These are phyloP conservation scores for Drosophila neotestacea DNA, from an alignment of 2,888 invertebrate genomes.

Conservation along the genomic window DNA sequence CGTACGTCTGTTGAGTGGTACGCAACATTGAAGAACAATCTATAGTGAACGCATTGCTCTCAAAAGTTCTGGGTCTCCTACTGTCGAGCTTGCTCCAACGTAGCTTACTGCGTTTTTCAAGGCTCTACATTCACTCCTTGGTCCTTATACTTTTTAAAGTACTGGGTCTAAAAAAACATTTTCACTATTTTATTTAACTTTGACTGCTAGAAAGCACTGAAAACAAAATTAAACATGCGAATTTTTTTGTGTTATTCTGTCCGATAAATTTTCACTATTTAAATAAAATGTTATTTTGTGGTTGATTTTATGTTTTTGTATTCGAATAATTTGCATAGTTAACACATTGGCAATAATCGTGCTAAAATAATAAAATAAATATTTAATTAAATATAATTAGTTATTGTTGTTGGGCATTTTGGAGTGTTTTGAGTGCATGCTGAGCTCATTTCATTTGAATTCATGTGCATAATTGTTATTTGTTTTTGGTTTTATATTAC, in stretches of 20 bases:
- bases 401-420: constrained; percentile 13
- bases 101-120: too few relatives aligned
- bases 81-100: too few relatives aligned
- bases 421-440: constrained; percentile 9
- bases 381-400: constrained; percentile 64
- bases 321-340: constrained; percentile 45
- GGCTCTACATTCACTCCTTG: too few relatives aligned
- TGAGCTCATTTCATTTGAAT: constrained; percentile 38
- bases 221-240: constrained; percentile 14
- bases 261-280: constrained; percentile 27
- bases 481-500: constrained; percentile 25
- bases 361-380: constrained; percentile 57
- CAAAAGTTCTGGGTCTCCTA: too few relatives aligned
- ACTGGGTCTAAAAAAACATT: not conserved
- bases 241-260: constrained; percentile 15
- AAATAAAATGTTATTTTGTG: constrained; percentile 58
- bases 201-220: constrained; percentile 5
- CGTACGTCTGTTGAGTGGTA: too few relatives aligned
- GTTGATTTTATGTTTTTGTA: constrained; percentile 37
- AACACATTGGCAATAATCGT: constrained; percentile 33
- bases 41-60: too few relatives aligned
- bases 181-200: constrained; percentile 27
- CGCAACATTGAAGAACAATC: too few relatives aligned
- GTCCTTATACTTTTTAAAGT: too few relatives aligned
- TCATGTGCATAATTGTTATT: constrained; percentile 46